Percentiles rank a stretch among this genome's conserved stretches.
These are phyloP conservation scores for Spilarctia lutea DNA, from an alignment of 2,888 invertebrate genomes.

Conservation along the genomic window DNA sequence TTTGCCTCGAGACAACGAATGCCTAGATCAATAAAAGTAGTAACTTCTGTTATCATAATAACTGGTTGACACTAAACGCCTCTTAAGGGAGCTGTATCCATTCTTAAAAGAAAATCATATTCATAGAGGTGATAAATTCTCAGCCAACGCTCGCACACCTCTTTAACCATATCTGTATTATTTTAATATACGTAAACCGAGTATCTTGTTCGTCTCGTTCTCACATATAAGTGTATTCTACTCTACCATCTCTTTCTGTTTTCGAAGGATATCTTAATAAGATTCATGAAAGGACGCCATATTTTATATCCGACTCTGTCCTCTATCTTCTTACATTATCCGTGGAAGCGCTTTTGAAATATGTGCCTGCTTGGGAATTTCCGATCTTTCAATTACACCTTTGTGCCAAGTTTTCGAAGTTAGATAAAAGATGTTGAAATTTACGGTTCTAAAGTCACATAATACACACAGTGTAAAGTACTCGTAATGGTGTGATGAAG, in stretches of 20 bases:
- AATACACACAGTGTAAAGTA: background rate
- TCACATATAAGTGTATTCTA: constrained; percentile 35
- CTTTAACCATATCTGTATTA: constrained; percentile 84
- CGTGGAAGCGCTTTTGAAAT: constrained; percentile 82
- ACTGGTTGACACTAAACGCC: constrained; percentile 71
- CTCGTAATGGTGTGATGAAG: too few relatives aligned
- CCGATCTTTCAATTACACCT: constrained; percentile 86
- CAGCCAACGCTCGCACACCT: constrained; percentile 74
- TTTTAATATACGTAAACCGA: constrained; percentile 85
- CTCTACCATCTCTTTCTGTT: constrained; percentile 77
- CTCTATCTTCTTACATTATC: constrained; percentile 88
- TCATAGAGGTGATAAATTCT: constrained; percentile 84
- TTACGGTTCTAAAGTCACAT: constrained; percentile 32
- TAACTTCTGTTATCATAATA: constrained; percentile 56
- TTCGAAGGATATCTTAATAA: constrained; percentile 92
- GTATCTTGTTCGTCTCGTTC: constrained; percentile 61
- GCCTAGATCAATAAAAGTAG: constrained; percentile 36
- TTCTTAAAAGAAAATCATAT: constrained; percentile 84
- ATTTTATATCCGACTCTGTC: constrained; percentile 91
- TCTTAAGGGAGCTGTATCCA: constrained; percentile 76
- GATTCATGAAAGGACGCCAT: constrained; percentile 94
- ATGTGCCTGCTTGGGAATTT: constrained; percentile 85
- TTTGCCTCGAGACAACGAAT: background rate
- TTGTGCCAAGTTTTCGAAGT: constrained; percentile 74
- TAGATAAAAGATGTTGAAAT: constrained; percentile 54